phyloP scores from a whole-genome alignment of 35 echinoderm and acorn worm genomes.

The Patiria miniata region DNA sequence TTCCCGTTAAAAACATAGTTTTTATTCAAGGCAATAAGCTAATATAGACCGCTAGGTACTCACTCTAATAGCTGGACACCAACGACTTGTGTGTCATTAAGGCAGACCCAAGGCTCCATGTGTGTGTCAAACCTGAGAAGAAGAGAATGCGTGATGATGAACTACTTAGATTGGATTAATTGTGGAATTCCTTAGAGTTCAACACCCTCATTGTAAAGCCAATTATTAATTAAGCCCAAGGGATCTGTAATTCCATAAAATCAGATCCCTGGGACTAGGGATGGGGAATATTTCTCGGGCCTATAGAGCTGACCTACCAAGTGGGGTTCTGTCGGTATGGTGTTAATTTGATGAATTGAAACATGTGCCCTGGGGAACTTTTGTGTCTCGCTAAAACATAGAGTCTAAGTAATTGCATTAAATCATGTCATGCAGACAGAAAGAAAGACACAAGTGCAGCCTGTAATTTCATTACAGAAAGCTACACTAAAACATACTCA shows the following conservation, averaged over 20 bases:
- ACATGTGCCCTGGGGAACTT: not conserved
- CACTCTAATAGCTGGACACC: too few species aligned
- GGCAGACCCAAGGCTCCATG: too few species aligned
- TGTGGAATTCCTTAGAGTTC: not conserved
- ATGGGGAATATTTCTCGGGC: not conserved
- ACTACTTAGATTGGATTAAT: not conserved
- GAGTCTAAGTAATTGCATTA: constrained; percentile 24
- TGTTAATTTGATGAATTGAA: not conserved
- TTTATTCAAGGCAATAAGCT: too few species aligned
- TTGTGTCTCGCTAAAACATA: constrained; percentile 13
- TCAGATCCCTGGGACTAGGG: not conserved
- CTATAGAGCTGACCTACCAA: not conserved
- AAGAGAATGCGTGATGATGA: not conserved
- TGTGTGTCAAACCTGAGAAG: too few species aligned
- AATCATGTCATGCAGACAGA: not conserved
- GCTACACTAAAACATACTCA: too few species aligned
- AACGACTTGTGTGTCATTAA: too few species aligned
- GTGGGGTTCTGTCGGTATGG: not conserved
- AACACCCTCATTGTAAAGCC: not conserved
- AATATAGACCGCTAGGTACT: too few species aligned
- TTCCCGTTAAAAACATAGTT: too few species aligned
- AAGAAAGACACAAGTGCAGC: not conserved
- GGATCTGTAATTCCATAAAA: not conserved
- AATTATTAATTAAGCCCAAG: not conserved
- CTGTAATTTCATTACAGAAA: not conserved